phyloP scores from a whole-genome alignment of 1,140 invertebrate genomes.

The Melipona quadrifasciata region DNA sequence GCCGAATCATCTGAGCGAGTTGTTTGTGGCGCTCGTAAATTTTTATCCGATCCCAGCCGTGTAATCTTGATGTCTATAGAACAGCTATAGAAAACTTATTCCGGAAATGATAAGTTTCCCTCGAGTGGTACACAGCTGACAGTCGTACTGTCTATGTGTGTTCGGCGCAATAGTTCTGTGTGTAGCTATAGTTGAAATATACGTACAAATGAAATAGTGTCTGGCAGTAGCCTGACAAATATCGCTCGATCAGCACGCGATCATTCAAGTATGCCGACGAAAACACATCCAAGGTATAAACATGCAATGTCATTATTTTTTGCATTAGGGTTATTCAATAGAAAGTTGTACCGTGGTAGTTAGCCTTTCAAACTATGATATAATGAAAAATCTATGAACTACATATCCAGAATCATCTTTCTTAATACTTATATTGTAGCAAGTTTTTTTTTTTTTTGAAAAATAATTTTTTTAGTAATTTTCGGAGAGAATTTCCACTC shows the following conservation, averaged over 20 bases:
- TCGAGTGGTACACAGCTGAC: background rate
- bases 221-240: constrained; percentile 54
- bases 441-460: background rate
- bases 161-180: constrained; percentile 42
- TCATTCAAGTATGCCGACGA: constrained; percentile 49
- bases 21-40: constrained; percentile 40
- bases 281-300: constrained; percentile 44
- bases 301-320: constrained; percentile 46
- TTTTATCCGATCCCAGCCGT: constrained; percentile 3
- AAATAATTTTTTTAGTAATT: background rate
- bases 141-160: constrained; percentile 6
- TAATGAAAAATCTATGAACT: background rate
- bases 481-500: background rate
- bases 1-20: constrained; percentile 35
- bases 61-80: constrained; percentile 41
- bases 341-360: background rate
- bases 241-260: constrained; percentile 58
- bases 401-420: background rate
- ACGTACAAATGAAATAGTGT: constrained; percentile 45
- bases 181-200: constrained; percentile 14
- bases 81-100: constrained; percentile 54
- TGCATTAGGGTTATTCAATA: background rate
- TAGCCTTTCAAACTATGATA: background rate
- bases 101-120: constrained; percentile 52
- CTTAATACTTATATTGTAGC: background rate